Percentiles rank a stretch among this genome's conserved stretches.
Conservation (phyloP, 2,888 invertebrate species). For the Muscina levida region DNA sequence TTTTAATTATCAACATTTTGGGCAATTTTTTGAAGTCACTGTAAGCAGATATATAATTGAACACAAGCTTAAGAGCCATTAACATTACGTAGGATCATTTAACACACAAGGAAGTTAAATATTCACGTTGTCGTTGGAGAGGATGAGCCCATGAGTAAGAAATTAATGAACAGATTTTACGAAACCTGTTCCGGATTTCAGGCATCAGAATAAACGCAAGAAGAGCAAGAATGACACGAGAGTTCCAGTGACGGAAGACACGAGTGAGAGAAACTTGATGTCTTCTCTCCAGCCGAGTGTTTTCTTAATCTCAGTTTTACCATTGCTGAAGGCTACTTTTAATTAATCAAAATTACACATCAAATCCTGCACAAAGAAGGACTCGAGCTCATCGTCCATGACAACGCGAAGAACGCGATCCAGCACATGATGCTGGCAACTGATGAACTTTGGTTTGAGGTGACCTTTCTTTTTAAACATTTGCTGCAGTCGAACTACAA, state of each 20-base stretch:
- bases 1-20: neutral
- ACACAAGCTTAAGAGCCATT: too few species aligned
- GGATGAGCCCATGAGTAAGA: too few species aligned
- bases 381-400: conserved; percentile 28
- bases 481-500: neutral
- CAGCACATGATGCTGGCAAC: conserved; percentile 18
- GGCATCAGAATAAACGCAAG: too few species aligned
- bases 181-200: too few species aligned
- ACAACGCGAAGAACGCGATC: conserved; percentile 21
- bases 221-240: conserved; percentile 1
- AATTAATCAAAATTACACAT: neutral
- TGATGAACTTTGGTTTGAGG: conserved; percentile 11
- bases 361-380: conserved; percentile 16
- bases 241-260: neutral
- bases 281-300: neutral
- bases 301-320: conserved; percentile 4
- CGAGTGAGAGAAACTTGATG: conserved; percentile 7
- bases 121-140: too few species aligned
- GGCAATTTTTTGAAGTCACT: neutral
- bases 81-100: neutral
- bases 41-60: too few species aligned
- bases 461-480: neutral
- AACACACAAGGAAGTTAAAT: neutral
- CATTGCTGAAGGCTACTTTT: neutral
- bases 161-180: too few species aligned